Evolutionary conservation across 2,888 invertebrate genomes (phyloP).

Genomic region (Acleris laterana): DNA sequence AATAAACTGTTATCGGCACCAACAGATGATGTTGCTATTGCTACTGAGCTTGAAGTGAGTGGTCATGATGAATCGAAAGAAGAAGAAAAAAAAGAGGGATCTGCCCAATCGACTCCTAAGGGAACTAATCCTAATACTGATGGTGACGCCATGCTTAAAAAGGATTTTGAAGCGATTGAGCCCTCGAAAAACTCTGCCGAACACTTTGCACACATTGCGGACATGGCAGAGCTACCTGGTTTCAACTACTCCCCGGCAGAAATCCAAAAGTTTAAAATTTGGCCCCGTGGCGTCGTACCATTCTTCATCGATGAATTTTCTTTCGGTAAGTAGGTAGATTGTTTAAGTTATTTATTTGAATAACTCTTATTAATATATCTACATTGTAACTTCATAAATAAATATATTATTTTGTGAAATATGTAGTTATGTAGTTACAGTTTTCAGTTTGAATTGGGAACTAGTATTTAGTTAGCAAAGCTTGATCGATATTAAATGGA

Average conservation of each 20-base stretch:
- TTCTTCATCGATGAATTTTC: slow-evolving; percentile 69
- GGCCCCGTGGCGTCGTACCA: slow-evolving; percentile 63
- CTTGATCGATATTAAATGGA: no score
- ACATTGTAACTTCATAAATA: no score
- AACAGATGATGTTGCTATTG: neutral
- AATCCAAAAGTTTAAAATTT: slow-evolving; percentile 63
- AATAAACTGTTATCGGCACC: neutral
- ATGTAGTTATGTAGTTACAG: no score
- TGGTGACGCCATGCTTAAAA: no score
- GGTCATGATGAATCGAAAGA: neutral
- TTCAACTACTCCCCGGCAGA: slow-evolving; percentile 55
- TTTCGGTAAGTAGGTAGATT: slow-evolving; percentile 57
- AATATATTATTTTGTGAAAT: no score
- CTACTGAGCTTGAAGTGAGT: neutral
- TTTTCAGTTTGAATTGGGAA: no score
- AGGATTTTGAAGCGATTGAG: neutral
- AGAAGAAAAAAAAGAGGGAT: neutral
- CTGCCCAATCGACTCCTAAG: no score
- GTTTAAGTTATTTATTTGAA: no score
- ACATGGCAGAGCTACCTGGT: slow-evolving; percentile 46
- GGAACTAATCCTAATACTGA: no score
- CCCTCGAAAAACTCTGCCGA: neutral
- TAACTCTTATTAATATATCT: no score
- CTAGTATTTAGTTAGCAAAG: no score
- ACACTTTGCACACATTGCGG: neutral